Evolutionary conservation across 2,797 vertebrate species (phyloP), one percentile per base, ranked within the genome.

Genomic region (Falco cherrug): DNA sequence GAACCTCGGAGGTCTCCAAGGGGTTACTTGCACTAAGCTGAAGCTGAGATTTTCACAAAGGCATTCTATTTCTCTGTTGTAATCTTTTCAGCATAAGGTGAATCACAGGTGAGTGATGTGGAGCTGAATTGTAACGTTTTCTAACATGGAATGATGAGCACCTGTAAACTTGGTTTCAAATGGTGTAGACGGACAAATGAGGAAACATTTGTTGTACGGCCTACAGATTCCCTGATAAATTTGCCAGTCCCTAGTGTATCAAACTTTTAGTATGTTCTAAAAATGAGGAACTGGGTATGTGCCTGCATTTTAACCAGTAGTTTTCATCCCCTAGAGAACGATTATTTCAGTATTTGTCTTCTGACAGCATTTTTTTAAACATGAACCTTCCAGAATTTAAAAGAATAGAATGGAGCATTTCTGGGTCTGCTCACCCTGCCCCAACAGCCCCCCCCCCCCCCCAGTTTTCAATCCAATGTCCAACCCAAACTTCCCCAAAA

Each of bases 331-430:
- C 57, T 10, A 8, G 79, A 88, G 91, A 59, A 85, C 71, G 89
- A 82, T 85, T 87, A 91, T 91, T 95, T 67, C 48, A 10, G 48
- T 43, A 59, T 87, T 93, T 84, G 70, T 29, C 63, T 76, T 56
- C 67, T 94, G 90, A 87, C 54, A 92, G 67, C 37, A 48, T 92
- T 89, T 89, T 54, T 90, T 71, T 83, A 94, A 93, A 92, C 54
- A 70, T 57, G 63, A 95, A 59, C 31, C 39, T 48, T 93, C 43
- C 31, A 35, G 84, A 89, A 92, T 82, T 67, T 61, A 78, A 69
- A 79, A 82, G 51, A 51, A 43, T 51, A 17, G 68, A 37, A 31
- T 85, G 47, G 35, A 74, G 56, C 25, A 45, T 53, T 57, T 47
- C 68, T 63, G 51, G 20, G 54, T 93, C 20, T 59, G 29, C 45